Conservation (phyloP, 1,140 invertebrate genomes). For the Drosophila nannoptera region DNA sequence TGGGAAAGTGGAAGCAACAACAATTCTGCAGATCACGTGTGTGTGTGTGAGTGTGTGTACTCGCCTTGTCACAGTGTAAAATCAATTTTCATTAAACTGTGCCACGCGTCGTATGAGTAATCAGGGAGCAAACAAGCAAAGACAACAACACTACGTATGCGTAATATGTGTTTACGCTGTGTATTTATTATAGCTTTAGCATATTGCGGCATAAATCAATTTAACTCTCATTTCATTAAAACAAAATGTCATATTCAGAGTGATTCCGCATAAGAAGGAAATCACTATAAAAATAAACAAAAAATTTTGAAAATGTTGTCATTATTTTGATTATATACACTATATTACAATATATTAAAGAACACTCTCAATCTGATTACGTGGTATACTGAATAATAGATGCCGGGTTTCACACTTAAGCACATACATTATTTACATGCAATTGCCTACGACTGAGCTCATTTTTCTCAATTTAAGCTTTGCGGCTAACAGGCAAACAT, state of each 20-base stretch:
- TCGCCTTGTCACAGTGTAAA: constrained; percentile 68
- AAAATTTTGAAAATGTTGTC: too few species aligned
- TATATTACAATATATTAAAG: neutral
- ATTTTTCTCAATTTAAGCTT: neutral
- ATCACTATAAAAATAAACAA: neutral
- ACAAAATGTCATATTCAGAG: constrained; percentile 29
- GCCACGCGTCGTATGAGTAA: constrained; percentile 71
- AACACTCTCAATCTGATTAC: neutral
- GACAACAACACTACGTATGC: constrained; percentile 25
- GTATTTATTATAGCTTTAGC: constrained; percentile 39
- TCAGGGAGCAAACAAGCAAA: constrained; percentile 62
- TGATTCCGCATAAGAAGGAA: constrained; percentile 38
- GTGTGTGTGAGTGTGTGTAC: constrained; percentile 10
- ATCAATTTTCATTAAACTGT: constrained; percentile 74
- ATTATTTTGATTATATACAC: too few species aligned
- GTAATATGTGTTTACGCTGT: constrained; percentile 16
- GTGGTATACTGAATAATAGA: neutral
- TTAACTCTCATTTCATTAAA: constrained; percentile 71
- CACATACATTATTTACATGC: neutral
- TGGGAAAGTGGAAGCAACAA: constrained; percentile 61
- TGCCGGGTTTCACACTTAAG: neutral
- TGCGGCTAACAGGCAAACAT: neutral
- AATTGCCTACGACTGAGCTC: neutral
- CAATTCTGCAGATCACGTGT: constrained; percentile 22
- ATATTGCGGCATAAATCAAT: constrained; percentile 73